Conservation (phyloP, 2,113 vertebrate species). For the Sprattus sprattus region DNA sequence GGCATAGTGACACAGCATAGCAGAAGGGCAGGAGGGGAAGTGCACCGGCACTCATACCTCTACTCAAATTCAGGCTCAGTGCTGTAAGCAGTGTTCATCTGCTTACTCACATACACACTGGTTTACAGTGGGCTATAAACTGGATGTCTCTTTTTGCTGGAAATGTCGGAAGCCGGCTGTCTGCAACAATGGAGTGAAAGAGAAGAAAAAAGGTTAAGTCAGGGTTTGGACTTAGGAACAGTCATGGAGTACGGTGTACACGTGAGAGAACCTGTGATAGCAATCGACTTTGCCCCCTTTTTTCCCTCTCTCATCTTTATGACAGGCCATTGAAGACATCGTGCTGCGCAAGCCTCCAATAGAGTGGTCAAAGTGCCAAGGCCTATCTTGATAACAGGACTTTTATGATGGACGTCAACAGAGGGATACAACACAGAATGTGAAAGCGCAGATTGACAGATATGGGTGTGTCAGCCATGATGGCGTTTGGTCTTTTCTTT, state of each 20-base stretch:
- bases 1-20: not conserved
- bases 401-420: conserved; percentile 73
- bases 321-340: conserved; percentile 62
- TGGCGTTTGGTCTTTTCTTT: not conserved
- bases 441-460: conserved; percentile 43
- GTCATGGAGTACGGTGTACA: conserved; percentile 49
- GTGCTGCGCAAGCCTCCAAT: conserved; percentile 55
- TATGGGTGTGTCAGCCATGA: conserved; percentile 67
- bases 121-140: not conserved
- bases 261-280: conserved; percentile 40
- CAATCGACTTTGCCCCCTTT: conserved; percentile 67
- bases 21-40: not conserved
- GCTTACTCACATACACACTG: not conserved
- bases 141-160: not conserved
- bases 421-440: conserved; percentile 53
- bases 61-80: not conserved
- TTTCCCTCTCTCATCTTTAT: conserved; percentile 71
- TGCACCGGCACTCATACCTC: not conserved
- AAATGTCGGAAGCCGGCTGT: not conserved
- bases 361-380: conserved; percentile 69
- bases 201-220: conserved; percentile 36
- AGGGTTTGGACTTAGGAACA: conserved; percentile 30
- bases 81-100: not conserved
- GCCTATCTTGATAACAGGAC: conserved; percentile 68
- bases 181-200: conserved; percentile 7